These are phyloP conservation scores for Craniophora ligustri DNA, from an alignment of 2,888 invertebrate species.

Conservation along the genomic window DNA sequence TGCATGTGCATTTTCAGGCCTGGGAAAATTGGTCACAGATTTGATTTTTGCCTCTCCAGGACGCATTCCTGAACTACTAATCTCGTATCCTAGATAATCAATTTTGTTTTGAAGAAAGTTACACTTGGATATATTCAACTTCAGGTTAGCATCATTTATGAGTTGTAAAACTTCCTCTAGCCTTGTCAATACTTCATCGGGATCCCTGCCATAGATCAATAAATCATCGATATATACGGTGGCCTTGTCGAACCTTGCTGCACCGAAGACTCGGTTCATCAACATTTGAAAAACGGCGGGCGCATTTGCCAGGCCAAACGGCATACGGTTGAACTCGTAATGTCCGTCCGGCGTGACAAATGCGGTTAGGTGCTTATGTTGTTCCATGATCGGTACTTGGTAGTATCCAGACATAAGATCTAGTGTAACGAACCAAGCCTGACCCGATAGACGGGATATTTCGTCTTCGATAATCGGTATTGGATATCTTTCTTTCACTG, in stretches of 20 bases:
- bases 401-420: conserved; percentile 7
- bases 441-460: conserved; percentile 10
- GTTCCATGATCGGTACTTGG: not conserved
- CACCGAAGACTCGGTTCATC: conserved; percentile 26
- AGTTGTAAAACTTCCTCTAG: not conserved
- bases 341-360: too few species aligned
- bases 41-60: conserved; percentile 7
- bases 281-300: conserved; percentile 28
- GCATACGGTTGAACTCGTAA: conserved; percentile 65
- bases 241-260: not conserved
- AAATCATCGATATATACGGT: conserved; percentile 10
- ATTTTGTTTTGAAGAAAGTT: conserved; percentile 10
- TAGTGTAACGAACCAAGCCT: conserved; percentile 4
- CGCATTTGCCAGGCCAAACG: conserved; percentile 31
- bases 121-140: conserved; percentile 14
- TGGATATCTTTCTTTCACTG: conserved; percentile 43
- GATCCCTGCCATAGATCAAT: not conserved
- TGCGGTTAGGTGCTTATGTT: conserved; percentile 7
- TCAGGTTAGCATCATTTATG: not conserved
- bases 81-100: conserved; percentile 14
- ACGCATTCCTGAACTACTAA: conserved; percentile 4
- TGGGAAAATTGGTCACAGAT: conserved; percentile 8
- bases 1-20: conserved; percentile 4
- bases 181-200: not conserved
- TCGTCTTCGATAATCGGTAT: conserved; percentile 48